Conservation (phyloP, 2,113 vertebrate genomes). For the Reinhardtius hippoglossoides region DNA sequence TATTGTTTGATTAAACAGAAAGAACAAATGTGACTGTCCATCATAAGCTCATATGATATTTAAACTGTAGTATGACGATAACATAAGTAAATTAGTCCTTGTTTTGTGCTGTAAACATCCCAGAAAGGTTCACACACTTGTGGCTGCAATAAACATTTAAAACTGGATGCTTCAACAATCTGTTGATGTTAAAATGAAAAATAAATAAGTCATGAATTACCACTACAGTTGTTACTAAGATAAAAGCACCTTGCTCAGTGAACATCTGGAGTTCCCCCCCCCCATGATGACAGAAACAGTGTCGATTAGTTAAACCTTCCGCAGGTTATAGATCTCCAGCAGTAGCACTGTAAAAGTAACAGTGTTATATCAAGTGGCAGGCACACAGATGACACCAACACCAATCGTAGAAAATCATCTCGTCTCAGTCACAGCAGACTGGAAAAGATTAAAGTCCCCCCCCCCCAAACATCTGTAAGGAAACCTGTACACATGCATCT, state of each 20-base stretch:
- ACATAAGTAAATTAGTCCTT: not conserved
- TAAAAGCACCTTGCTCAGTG: slow-evolving; percentile 19
- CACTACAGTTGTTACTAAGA: slow-evolving; percentile 11
- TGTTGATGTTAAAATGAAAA: slow-evolving; percentile 33
- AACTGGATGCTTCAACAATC: not conserved
- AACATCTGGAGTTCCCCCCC: not conserved
- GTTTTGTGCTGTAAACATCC: slow-evolving; percentile 1
- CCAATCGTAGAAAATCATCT: slow-evolving; percentile 57
- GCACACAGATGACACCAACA: slow-evolving; percentile 70
- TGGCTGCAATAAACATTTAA: not conserved
- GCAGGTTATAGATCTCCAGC: slow-evolving; percentile 42
- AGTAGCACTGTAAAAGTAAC: slow-evolving; percentile 45
- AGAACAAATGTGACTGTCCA: not conserved
- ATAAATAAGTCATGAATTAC: not conserved
- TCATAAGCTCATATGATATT: not conserved
- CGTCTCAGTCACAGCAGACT: slow-evolving; percentile 24
- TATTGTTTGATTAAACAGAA: not conserved
- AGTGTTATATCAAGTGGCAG: slow-evolving; percentile 62
- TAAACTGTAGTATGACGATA: slow-evolving; percentile 17
- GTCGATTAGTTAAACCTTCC: slow-evolving; percentile 1
- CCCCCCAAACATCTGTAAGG: slow-evolving; percentile 22
- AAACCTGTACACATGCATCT: slow-evolving; percentile 52
- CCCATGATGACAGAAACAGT: slow-evolving; percentile 25
- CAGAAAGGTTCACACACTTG: slow-evolving; percentile 1
- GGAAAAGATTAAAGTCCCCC: slow-evolving; percentile 38